These are phyloP conservation scores for Peromyscus aztecus DNA, from an alignment of 2,797 vertebrate species.

Conservation along the genomic window DNA sequence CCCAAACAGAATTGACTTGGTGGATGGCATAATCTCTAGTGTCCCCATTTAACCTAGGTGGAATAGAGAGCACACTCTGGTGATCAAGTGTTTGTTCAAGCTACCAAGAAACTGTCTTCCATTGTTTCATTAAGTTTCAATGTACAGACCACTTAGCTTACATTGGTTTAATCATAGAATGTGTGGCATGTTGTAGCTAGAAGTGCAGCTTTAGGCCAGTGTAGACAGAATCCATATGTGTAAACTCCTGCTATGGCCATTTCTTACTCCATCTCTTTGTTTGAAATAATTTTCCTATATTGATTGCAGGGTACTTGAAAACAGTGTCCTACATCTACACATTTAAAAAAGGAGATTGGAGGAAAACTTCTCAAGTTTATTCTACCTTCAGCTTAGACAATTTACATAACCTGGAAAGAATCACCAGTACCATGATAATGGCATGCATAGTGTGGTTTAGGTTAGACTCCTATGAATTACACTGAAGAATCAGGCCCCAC, in stretches of 20 bases:
- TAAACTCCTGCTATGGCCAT: neutral
- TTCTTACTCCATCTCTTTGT: neutral
- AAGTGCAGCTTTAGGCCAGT: neutral
- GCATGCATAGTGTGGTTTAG: neutral
- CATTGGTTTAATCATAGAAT: neutral
- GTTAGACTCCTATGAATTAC: neutral
- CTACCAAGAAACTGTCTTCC: neutral
- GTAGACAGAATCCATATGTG: neutral
- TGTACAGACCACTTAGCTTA: neutral
- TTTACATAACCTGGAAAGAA: neutral
- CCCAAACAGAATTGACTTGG: neutral
- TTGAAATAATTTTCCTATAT: neutral
- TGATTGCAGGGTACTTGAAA: neutral
- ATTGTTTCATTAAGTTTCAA: neutral
- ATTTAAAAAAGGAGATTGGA: neutral
- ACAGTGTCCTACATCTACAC: neutral
- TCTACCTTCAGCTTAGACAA: neutral
- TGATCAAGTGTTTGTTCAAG: neutral
- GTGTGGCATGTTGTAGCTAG: neutral
- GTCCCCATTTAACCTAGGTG: neutral
- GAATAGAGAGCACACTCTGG: neutral
- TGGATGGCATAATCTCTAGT: accelerated
- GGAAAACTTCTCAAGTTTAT: neutral
- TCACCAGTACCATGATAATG: neutral
- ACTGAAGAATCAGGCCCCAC: neutral